Evolutionary conservation across 2,888 invertebrate genomes (phyloP).

Genomic region (Kryphioiulus occultus): DNA sequence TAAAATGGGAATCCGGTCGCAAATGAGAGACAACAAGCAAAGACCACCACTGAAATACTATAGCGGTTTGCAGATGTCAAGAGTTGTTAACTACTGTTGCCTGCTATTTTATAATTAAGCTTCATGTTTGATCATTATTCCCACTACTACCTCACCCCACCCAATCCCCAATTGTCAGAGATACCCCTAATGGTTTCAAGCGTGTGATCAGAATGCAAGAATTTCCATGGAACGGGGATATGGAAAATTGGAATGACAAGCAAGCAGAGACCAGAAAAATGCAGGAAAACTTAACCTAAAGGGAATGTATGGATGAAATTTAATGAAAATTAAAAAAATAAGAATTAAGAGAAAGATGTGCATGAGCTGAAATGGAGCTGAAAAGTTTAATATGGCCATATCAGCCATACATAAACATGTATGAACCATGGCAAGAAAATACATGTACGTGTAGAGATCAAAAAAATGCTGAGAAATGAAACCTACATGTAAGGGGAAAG

Average conservation of each 20-base stretch:
- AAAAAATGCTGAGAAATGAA: no score
- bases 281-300: not conserved
- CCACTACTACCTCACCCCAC: not conserved
- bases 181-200: not conserved
- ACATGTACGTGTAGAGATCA: no score
- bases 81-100: not conserved
- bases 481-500: no score
- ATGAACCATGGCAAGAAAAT: no score
- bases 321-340: not conserved
- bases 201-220: no score
- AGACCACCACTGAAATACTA: no score
- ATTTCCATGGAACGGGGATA: no score
- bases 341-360: not conserved
- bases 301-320: not conserved
- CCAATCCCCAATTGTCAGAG: not conserved
- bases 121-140: not conserved
- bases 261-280: not conserved
- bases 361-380: not conserved
- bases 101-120: not conserved
- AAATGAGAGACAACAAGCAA: not conserved
- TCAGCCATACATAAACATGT: no score
- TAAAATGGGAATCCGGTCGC: not conserved
- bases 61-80: not conserved
- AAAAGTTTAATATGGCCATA: no score
- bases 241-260: not conserved